Evolutionary conservation across 2,113 vertebrate species (phyloP).

Genomic region (Columba livia): DNA sequence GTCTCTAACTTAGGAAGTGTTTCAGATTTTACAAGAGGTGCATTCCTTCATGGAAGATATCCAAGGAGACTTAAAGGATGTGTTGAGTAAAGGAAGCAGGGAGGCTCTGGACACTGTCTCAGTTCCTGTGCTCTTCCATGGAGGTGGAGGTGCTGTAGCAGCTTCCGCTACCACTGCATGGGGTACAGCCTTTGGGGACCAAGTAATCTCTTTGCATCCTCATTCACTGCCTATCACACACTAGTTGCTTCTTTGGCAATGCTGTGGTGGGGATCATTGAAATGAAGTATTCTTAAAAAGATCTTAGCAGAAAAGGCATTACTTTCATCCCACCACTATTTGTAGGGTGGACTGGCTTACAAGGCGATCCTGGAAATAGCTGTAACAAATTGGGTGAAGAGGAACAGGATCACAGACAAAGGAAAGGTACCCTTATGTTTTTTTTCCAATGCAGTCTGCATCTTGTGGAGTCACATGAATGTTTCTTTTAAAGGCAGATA

Average conservation of each 20-base stretch:
- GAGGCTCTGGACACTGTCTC: not conserved
- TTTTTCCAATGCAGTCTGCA: not conserved
- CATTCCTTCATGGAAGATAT: not conserved
- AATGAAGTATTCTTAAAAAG: not conserved
- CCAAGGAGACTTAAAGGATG: fast-evolving
- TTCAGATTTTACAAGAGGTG: not conserved
- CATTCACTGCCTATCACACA: not conserved
- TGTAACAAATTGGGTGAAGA: not conserved
- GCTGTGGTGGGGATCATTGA: not conserved
- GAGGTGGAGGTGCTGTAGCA: not conserved
- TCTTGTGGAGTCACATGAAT: not conserved
- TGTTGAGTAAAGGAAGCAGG: not conserved
- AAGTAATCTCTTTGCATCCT: not conserved
- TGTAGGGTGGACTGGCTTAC: not conserved
- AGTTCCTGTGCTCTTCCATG: not conserved
- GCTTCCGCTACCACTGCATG: not conserved
- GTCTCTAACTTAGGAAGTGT: not conserved
- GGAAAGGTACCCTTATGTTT: not conserved
- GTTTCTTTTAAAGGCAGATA: not conserved
- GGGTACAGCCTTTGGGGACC: not conserved
- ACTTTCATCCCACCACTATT: not conserved
- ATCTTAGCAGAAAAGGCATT: not conserved
- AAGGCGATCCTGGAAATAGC: not conserved
- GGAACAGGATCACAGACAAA: not conserved
- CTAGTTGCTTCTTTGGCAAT: not conserved